A percentile compares a stretch with the other conserved stretches of the same genome.
These are phyloP conservation scores for Peromyscus nudipes DNA, from an alignment of 2,797 vertebrate species.

Conservation along the genomic window DNA sequence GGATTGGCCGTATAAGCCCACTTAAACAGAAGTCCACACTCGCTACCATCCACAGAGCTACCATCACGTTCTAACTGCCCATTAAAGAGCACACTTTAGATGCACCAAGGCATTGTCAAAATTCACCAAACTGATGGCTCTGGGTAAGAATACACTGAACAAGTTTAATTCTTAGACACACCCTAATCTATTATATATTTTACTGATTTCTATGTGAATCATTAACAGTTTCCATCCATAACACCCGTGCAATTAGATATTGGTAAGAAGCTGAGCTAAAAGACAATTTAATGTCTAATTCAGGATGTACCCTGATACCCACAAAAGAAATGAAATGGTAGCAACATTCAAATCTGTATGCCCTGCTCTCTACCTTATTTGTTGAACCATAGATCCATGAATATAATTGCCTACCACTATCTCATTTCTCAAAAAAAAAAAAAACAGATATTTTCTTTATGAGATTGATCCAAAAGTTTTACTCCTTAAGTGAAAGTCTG, in stretches of 20 bases:
- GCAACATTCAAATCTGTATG: background rate
- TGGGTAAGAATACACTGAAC: background rate
- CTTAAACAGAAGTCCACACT: background rate
- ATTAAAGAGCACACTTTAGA: background rate
- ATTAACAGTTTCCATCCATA: background rate
- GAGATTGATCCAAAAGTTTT: background rate
- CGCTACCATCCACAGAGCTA: background rate
- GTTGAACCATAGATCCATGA: background rate
- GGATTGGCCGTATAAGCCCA: background rate
- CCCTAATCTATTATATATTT: background rate
- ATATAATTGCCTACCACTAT: background rate
- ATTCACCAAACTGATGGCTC: background rate
- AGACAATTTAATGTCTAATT: constrained; percentile 2
- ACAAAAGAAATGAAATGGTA: background rate
- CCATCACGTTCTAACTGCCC: background rate
- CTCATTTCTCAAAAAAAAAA: constrained; percentile 13
- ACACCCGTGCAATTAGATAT: background rate
- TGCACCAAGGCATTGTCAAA: background rate
- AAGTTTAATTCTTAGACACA: background rate
- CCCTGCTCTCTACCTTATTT: background rate
- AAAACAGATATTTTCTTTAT: background rate
- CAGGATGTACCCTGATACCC: background rate
- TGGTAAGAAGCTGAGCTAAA: background rate
- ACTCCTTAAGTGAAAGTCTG: constrained; percentile 50
- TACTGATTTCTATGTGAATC: background rate